Evolutionary conservation across 1,140 invertebrate species (phyloP), one percentile per base, ranked within the genome.

Genomic region (Luehdorfia chinensis): DNA sequence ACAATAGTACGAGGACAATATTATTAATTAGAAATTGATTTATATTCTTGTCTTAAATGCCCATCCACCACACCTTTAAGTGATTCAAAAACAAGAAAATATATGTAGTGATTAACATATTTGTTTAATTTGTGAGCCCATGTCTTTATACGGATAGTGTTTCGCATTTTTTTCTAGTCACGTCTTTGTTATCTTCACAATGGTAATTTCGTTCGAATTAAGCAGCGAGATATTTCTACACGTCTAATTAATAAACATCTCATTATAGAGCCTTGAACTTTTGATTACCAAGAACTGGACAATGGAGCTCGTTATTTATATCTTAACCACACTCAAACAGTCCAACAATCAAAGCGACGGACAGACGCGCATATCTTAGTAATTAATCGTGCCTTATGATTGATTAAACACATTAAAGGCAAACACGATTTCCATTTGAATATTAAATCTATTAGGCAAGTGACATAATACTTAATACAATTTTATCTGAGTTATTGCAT

Each of bases 371-470:
- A 50, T 84, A 81, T 81, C 78, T 85, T 43, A 64, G 70, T 84
- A 86, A 84, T 84, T 86, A 84, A 84, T 86, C 78, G 76, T 75
- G 56, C 39, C 60, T 74, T 77, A 80, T 84, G 83, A 86, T 86
- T 86, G 83, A 86, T 86, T 86, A 78, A 86, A 77, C 61, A 73
- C 83, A 84, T 86, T 86, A 83, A 72, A 79, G 49, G 55, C 66
- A 55, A 63, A 71, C 81, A 81, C 77, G 81, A 81, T 61, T 74
- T 62, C 64, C 53, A 84, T 86, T 86, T 83, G 64, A 86, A 85
- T 84, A 81, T 74, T 71, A 78, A 73, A 75, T 75, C 69, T 83
- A 81, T 84, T 83, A 79, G 56, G 52, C 63, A 52, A 69, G 69
- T 77, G 76, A 81, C 74, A 81, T 76, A 79, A 79, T 73, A 71